phyloP scores from a whole-genome alignment of 2,888 invertebrate genomes.

The Conomelus anceps region DNA sequence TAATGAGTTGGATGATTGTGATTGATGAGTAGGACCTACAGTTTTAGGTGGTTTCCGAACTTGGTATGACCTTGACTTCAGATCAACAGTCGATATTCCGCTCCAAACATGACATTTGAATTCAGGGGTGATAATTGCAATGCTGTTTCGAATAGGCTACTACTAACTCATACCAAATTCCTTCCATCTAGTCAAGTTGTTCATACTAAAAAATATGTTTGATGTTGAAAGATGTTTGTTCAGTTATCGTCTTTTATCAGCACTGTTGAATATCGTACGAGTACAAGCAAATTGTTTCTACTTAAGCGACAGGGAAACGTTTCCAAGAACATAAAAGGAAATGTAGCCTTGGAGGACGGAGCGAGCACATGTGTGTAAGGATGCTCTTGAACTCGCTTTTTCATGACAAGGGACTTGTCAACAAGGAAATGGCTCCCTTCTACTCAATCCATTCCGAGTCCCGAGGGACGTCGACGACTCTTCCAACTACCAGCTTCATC shows the following conservation, averaged over 20 bases:
- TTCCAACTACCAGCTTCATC: background rate
- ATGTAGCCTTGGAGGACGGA: background rate
- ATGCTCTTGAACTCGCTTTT: background rate
- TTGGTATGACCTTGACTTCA: too few relatives aligned
- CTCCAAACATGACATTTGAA: too few relatives aligned
- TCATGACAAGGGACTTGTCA: conserved; percentile 7
- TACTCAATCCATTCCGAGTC: background rate
- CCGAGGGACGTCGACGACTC: background rate
- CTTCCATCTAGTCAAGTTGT: too few relatives aligned
- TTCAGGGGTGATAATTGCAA: too few relatives aligned
- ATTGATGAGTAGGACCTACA: too few relatives aligned
- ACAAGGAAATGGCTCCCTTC: conserved; percentile 1
- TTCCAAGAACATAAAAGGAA: background rate
- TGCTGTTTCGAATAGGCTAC: too few relatives aligned
- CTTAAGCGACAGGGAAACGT: background rate
- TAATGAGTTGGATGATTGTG: too few relatives aligned
- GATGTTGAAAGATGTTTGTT: background rate
- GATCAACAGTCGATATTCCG: too few relatives aligned
- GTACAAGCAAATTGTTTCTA: background rate
- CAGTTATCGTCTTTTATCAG: background rate
- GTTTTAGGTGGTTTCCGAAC: too few relatives aligned
- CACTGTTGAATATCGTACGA: background rate
- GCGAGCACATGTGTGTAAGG: background rate
- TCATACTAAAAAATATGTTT: background rate
- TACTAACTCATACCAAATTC: too few relatives aligned